Evolutionary conservation across 2,888 invertebrate species (phyloP).

Genomic region (Macropis europaea): DNA sequence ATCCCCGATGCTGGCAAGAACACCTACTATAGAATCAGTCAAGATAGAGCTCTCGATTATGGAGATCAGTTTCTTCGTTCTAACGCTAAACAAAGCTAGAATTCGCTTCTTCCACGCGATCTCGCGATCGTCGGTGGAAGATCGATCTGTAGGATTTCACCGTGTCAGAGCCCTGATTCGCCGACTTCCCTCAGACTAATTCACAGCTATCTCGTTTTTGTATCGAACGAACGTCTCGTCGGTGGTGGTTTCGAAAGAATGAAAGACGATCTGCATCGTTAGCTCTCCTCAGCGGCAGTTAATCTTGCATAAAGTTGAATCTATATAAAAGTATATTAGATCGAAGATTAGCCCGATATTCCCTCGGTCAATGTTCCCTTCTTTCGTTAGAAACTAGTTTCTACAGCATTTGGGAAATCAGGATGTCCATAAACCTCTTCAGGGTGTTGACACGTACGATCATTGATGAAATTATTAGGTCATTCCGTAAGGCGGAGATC

Average conservation of each 20-base stretch:
- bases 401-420: too few relatives aligned
- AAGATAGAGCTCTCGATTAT: background rate
- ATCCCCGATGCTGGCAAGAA: slow-evolving; percentile 2
- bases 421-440: too few relatives aligned
- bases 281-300: background rate
- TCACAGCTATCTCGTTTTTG: slow-evolving; percentile 18
- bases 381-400: background rate
- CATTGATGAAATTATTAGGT: too few relatives aligned
- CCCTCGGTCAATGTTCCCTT: background rate
- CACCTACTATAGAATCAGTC: background rate
- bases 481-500: too few relatives aligned
- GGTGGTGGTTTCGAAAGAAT: slow-evolving; percentile 25
- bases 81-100: background rate
- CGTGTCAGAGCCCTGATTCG: background rate
- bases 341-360: slow-evolving; percentile 11
- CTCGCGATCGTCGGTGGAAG: background rate
- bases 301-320: slow-evolving; percentile 32
- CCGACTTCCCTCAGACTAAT: slow-evolving; percentile 4
- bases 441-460: too few relatives aligned
- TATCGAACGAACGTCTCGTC: slow-evolving; percentile 3
- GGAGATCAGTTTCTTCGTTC: background rate
- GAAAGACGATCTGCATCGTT: slow-evolving; percentile 30
- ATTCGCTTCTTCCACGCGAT: background rate
- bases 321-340: slow-evolving; percentile 22
- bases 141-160: slow-evolving; percentile 4